Conservation (phyloP, 2,797 vertebrate genomes). For the Tarsius wallacei region DNA sequence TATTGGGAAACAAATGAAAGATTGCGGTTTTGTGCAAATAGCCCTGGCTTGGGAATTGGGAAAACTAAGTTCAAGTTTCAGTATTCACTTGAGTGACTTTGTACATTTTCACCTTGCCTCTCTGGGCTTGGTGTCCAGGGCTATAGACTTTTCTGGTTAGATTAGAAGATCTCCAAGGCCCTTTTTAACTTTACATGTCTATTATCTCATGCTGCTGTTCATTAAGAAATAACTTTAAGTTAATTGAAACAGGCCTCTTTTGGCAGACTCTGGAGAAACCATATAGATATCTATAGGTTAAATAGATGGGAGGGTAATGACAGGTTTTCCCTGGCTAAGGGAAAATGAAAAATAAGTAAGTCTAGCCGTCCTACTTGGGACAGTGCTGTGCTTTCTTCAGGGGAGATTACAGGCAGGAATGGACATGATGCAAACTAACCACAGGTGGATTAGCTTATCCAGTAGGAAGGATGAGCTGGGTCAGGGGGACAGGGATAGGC, state of each 20-base stretch:
- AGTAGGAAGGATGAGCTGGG: not conserved
- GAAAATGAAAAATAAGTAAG: conserved; percentile 80
- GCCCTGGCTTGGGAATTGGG: not conserved
- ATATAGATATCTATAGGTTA: conserved; percentile 74
- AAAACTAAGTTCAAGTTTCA: not conserved
- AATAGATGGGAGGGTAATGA: not conserved
- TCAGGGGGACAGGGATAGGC: rapidly evolving
- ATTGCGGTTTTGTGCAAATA: not conserved
- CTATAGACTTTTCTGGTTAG: conserved; percentile 55
- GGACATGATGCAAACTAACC: not conserved
- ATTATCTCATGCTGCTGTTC: conserved; percentile 66
- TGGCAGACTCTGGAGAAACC: conserved; percentile 67
- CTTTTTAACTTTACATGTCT: conserved; percentile 11
- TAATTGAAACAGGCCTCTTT: conserved; percentile 80
- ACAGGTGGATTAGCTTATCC: not conserved
- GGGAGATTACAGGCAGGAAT: not conserved
- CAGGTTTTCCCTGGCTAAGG: conserved; percentile 30
- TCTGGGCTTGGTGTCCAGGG: not conserved
- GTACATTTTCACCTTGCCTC: not conserved
- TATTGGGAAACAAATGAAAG: not conserved
- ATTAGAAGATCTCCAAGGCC: conserved; percentile 59
- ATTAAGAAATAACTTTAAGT: conserved; percentile 69
- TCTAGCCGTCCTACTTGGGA: conserved; percentile 29
- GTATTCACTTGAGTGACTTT: not conserved
- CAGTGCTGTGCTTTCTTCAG: not conserved